Evolutionary conservation across 2,888 invertebrate genomes (phyloP).

Genomic region (Apeira syringaria): DNA sequence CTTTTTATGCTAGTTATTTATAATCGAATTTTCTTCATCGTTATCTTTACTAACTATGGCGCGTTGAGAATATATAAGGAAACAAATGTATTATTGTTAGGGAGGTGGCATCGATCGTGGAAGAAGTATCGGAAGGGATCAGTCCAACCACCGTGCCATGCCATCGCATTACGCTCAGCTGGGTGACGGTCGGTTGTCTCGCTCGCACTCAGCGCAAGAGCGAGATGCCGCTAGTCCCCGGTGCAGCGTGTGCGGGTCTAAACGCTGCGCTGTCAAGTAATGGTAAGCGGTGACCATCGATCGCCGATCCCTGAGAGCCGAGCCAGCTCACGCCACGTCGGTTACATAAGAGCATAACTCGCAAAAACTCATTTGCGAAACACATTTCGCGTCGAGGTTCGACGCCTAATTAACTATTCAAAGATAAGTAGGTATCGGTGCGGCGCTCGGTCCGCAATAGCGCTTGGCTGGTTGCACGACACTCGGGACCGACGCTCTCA

Average conservation of each 20-base stretch:
- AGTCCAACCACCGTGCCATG: conserved; percentile 20
- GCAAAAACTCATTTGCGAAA: conserved; percentile 49
- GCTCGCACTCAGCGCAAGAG: conserved; percentile 24
- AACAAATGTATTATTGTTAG: conserved; percentile 1
- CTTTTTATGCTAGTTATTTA: too few species aligned
- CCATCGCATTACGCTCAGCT: conserved; percentile 23
- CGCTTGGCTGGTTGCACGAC: conserved; percentile 7
- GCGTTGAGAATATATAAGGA: too few species aligned
- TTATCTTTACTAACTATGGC: too few species aligned
- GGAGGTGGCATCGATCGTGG: conserved; percentile 19
- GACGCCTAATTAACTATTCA: conserved; percentile 47
- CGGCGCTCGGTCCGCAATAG: conserved; percentile 1
- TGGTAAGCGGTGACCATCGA: conserved; percentile 35
- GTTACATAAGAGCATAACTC: conserved; percentile 39
- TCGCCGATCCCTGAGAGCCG: conserved; percentile 29
- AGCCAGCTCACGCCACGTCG: conserved; percentile 14
- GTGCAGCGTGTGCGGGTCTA: conserved; percentile 22
- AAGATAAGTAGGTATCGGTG: conserved; percentile 35
- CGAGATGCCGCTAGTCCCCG: conserved; percentile 23
- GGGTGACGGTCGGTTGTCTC: conserved; percentile 25
- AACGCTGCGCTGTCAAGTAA: conserved; percentile 25
- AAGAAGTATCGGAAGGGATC: conserved; percentile 30
- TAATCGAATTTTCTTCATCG: too few species aligned
- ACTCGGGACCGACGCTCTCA: conserved; percentile 20
- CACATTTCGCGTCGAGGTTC: conserved; percentile 33